Percentiles rank a stretch among this genome's conserved stretches.
Conservation (phyloP, 2,113 vertebrate genomes). For the Tachuris rubrigastra region DNA sequence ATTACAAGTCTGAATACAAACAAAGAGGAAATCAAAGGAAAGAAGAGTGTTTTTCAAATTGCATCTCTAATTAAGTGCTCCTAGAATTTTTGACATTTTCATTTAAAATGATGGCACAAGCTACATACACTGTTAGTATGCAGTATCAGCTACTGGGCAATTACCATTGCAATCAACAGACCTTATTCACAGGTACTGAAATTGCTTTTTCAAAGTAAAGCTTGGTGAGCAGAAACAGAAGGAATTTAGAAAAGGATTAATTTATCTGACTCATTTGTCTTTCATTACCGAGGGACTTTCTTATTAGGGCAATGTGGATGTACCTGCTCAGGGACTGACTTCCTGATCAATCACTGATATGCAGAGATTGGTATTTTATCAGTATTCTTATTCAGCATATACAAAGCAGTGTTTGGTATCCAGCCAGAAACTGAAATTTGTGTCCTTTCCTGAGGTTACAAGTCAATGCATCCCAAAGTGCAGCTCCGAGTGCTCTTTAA, state of each 20-base stretch:
- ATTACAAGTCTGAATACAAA: constrained; percentile 3
- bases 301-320: background rate
- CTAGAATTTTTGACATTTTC: background rate
- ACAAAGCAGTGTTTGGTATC: constrained; percentile 44
- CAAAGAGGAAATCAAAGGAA: background rate
- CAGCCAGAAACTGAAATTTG: constrained; percentile 34
- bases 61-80: background rate
- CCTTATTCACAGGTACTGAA: constrained; percentile 15
- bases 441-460: constrained; percentile 54
- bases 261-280: background rate
- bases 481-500: constrained; percentile 33
- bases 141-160: background rate
- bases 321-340: background rate
- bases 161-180: background rate
- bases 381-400: background rate
- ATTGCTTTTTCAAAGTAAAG: background rate
- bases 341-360: background rate
- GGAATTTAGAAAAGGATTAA: constrained; percentile 5
- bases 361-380: background rate
- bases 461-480: constrained; percentile 31
- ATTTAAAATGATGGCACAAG: constrained; percentile 10
- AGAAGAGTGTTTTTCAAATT: background rate
- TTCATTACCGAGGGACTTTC: background rate
- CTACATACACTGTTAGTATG: background rate
- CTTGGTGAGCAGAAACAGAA: background rate